phyloP scores from a whole-genome alignment of 2,888 invertebrate species.

The Stenodera caucasica region DNA sequence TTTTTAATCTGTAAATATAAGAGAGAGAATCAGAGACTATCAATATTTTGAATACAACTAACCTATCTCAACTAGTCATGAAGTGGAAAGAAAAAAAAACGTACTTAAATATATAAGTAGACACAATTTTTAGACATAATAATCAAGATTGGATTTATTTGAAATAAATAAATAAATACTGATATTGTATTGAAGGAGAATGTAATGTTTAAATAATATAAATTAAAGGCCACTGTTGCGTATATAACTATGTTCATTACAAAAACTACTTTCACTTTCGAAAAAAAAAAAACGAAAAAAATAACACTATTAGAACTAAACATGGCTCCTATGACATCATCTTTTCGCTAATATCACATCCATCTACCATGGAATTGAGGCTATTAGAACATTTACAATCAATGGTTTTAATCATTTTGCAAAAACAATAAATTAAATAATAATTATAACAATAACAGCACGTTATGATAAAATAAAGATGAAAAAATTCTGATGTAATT shows the following conservation, averaged over 20 bases:
- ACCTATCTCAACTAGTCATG: background rate
- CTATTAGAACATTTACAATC: background rate
- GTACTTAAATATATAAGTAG: background rate
- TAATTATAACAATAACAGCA: no score
- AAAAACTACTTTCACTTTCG: constrained; percentile 40
- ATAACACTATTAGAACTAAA: constrained; percentile 11
- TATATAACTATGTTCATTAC: constrained; percentile 10
- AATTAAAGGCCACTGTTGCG: constrained; percentile 18
- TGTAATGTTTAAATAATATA: background rate
- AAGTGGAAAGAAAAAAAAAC: background rate
- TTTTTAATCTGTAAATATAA: background rate
- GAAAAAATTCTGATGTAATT: constrained; percentile 14
- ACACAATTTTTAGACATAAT: background rate
- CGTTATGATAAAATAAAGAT: background rate
- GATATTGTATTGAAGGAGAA: no score
- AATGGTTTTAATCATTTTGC: no score
- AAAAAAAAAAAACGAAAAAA: constrained; percentile 15
- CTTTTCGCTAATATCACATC: constrained; percentile 18
- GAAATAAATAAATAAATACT: background rate
- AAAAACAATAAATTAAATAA: no score
- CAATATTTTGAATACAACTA: background rate
- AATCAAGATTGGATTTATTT: background rate
- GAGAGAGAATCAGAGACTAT: background rate
- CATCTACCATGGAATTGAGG: background rate
- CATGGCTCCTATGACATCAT: constrained; percentile 16